phyloP scores from a whole-genome alignment of 1,140 invertebrate genomes.

The Bombus pascuorum region DNA sequence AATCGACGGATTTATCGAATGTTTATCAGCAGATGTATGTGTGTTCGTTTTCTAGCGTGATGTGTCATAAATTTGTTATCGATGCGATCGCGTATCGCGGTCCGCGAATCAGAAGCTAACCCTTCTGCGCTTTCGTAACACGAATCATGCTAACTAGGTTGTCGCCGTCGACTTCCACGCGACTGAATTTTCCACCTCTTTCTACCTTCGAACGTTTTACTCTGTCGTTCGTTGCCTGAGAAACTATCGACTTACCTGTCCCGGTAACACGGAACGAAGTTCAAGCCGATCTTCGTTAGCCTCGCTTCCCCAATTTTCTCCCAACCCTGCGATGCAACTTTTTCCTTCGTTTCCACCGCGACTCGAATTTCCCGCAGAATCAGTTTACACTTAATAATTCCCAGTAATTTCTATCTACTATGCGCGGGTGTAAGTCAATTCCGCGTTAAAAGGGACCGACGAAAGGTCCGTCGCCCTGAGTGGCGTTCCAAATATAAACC shows the following conservation, averaged over 20 bases:
- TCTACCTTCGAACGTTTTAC: background rate
- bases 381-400: constrained; percentile 44
- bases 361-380: constrained; percentile 15
- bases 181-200: background rate
- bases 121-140: background rate
- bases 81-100: background rate
- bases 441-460: constrained; percentile 3
- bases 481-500: constrained; percentile 30
- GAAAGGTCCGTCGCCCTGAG: background rate
- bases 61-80: constrained; percentile 21
- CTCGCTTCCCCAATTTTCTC: constrained; percentile 11
- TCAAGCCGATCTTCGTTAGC: constrained; percentile 25
- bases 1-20: constrained; percentile 15
- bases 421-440: constrained; percentile 13
- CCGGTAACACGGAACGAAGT: constrained; percentile 3
- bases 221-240: background rate
- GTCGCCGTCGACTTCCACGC: background rate
- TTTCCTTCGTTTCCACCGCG: background rate
- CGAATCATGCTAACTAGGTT: constrained; percentile 11
- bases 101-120: background rate
- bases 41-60: background rate
- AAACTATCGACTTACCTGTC: background rate
- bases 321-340: background rate
- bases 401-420: constrained; percentile 27
- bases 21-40: background rate